Evolutionary conservation across 2,113 vertebrate genomes (phyloP).

Genomic region (Pandion haliaetus): DNA sequence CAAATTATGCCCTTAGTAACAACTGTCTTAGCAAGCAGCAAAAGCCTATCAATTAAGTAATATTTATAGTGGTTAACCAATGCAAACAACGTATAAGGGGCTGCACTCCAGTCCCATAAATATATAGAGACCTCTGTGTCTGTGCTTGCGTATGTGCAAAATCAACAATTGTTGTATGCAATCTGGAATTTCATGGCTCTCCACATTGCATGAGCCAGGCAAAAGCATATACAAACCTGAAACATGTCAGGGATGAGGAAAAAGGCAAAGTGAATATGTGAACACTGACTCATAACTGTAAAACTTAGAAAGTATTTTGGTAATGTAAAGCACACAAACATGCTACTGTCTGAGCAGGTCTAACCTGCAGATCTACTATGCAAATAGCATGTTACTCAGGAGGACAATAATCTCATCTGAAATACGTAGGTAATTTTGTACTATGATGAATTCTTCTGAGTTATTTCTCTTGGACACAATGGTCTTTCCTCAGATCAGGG

Average conservation of each 20-base stretch:
- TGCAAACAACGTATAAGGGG: not conserved
- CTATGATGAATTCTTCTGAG: not conserved
- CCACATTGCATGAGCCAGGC: not conserved
- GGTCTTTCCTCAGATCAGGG: not conserved
- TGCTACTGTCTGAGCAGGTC: constrained; percentile 36
- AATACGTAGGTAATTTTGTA: not conserved
- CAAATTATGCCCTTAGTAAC: not conserved
- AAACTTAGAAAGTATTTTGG: constrained; percentile 39
- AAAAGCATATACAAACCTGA: not conserved
- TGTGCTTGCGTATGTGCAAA: not conserved
- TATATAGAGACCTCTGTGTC: not conserved
- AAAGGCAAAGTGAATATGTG: not conserved
- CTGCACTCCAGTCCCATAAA: not conserved
- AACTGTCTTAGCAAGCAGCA: not conserved
- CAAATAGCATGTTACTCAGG: not conserved
- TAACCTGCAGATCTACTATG: constrained; percentile 27
- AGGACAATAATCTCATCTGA: not conserved
- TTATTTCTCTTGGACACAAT: not conserved
- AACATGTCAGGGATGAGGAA: not conserved
- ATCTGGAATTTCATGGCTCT: not conserved
- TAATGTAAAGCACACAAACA: constrained; percentile 5
- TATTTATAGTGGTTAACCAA: not conserved
- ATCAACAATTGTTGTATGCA: not conserved
- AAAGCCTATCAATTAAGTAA: not conserved
- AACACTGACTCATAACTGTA: not conserved